These are phyloP conservation scores for Fukomys damarensis DNA, from an alignment of 2,113 vertebrate genomes.

Conservation along the genomic window DNA sequence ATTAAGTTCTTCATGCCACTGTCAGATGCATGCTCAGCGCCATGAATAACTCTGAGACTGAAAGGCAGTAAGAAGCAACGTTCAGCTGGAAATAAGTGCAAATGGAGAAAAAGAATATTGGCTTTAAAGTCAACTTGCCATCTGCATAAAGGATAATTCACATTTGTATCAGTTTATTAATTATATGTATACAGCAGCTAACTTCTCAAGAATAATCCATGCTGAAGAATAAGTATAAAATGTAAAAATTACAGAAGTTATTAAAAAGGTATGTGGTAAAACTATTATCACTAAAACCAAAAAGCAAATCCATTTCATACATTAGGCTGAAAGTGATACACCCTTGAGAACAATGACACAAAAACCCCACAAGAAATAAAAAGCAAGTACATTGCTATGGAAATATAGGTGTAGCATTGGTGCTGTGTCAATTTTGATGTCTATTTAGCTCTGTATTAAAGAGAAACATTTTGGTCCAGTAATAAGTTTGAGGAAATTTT, in stretches of 20 bases:
- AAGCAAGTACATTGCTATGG: neutral
- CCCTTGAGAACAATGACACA: neutral
- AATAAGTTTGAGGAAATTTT: neutral
- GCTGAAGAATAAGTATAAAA: neutral
- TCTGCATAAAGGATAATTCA: neutral
- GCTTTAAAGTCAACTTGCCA: neutral
- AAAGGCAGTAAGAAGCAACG: conserved; percentile 3
- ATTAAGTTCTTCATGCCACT: conserved; percentile 53
- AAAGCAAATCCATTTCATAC: neutral
- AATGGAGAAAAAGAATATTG: conserved; percentile 26
- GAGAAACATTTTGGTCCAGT: neutral
- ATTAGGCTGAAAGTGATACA: neutral
- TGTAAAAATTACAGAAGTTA: neutral
- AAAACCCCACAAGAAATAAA: neutral
- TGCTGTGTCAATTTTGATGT: neutral
- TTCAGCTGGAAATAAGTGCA: conserved; percentile 5
- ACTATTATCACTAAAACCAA: neutral
- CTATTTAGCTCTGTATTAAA: neutral
- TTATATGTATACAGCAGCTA: conserved; percentile 37
- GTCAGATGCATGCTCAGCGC: neutral
- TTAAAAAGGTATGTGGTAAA: neutral
- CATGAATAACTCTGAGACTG: neutral
- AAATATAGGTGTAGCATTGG: neutral
- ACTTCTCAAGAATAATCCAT: neutral
- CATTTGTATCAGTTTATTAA: neutral